phyloP scores from a whole-genome alignment of 2,888 invertebrate genomes.

The Rhingia campestris region DNA sequence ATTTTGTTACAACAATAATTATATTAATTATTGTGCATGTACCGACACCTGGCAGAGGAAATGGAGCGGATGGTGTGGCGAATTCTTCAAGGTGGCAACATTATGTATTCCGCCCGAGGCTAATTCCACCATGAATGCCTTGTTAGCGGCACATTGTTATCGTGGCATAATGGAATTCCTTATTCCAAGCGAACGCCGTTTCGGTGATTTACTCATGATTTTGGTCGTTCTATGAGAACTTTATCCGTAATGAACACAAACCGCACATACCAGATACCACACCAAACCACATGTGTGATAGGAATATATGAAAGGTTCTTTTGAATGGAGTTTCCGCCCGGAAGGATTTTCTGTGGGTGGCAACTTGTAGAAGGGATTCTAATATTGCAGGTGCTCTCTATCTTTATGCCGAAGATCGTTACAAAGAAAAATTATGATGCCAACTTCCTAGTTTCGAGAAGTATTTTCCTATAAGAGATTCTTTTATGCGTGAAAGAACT shows the following conservation, averaged over 20 bases:
- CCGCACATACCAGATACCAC: slow-evolving; percentile 7
- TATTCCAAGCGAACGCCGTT: slow-evolving; percentile 60
- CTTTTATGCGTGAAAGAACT: slow-evolving; percentile 1
- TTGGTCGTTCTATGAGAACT: slow-evolving; percentile 48
- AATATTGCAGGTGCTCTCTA: slow-evolving; percentile 45
- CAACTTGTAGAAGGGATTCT: slow-evolving; percentile 34
- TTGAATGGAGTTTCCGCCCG: slow-evolving; percentile 59
- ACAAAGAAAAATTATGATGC: slow-evolving; percentile 55
- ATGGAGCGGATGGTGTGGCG: slow-evolving; percentile 17
- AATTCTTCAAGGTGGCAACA: slow-evolving; percentile 50
- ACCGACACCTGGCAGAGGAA: slow-evolving; percentile 57
- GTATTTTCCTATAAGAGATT: slow-evolving; percentile 10
- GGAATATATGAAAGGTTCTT: slow-evolving; percentile 40
- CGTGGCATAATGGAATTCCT: slow-evolving; percentile 62
- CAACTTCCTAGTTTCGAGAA: slow-evolving; percentile 40
- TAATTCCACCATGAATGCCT: slow-evolving; percentile 70
- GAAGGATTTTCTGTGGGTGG: slow-evolving; percentile 26
- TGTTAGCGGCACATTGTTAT: slow-evolving; percentile 67
- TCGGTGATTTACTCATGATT: slow-evolving; percentile 72
- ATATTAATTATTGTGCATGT: slow-evolving; percentile 72
- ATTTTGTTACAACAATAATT: slow-evolving; percentile 73
- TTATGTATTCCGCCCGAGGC: slow-evolving; percentile 57
- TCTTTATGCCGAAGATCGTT: slow-evolving; percentile 35
- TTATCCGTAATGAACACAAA: slow-evolving; percentile 61
- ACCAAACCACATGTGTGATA: slow-evolving; percentile 20